Evolutionary conservation across 2,113 vertebrate species (phyloP).

Genomic region (Stictonetta naevosa): DNA sequence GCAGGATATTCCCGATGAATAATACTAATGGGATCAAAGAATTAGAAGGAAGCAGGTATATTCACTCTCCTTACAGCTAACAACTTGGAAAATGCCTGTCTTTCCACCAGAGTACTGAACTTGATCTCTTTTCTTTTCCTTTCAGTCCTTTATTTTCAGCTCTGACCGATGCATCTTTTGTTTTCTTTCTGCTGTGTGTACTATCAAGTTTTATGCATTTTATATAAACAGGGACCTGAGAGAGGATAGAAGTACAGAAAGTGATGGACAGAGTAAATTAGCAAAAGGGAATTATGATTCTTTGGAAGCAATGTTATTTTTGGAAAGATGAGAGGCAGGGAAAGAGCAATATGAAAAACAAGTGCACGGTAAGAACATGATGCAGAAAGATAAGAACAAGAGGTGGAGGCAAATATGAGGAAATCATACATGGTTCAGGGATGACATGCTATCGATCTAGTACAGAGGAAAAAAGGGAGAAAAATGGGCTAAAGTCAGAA

Average conservation of each 20-base stretch:
- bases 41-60: background rate
- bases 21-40: background rate
- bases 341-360: background rate
- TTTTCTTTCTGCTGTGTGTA: background rate
- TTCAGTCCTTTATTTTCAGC: background rate
- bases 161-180: background rate
- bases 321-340: background rate
- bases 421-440: background rate
- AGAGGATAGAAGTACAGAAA: background rate
- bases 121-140: background rate
- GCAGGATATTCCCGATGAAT: background rate
- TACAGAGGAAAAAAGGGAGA: background rate
- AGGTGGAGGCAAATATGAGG: background rate
- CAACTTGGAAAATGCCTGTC: background rate
- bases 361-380: background rate
- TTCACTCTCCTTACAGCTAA: background rate
- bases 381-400: background rate
- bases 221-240: background rate
- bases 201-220: background rate
- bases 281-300: rapidly evolving
- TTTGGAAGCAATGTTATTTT: background rate
- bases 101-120: background rate
- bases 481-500: background rate
- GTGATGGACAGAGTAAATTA: background rate
- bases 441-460: background rate